Evolutionary conservation across 2,888 invertebrate genomes (phyloP).

Genomic region (Erebia ligea): DNA sequence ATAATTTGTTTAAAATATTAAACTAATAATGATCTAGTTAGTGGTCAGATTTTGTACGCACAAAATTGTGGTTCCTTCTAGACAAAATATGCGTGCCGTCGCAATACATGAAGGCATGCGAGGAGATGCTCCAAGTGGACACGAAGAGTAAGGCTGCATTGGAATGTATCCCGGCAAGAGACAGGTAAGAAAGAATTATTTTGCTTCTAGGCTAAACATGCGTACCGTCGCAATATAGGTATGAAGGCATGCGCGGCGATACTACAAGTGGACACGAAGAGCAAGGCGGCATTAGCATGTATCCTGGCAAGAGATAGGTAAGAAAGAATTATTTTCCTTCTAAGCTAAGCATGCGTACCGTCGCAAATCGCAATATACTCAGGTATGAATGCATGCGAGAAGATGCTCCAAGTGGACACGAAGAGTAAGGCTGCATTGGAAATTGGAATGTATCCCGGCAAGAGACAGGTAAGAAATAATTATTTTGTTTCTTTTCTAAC

Average conservation of each 20-base stretch:
- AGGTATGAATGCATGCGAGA: conserved; percentile 84
- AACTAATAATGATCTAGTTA: no score
- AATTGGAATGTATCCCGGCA: conserved; percentile 87
- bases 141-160: conserved; percentile 83
- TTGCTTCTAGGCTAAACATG: conserved; percentile 86
- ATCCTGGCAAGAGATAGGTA: conserved; percentile 89
- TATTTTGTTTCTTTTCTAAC: background rate
- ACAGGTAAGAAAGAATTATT: conserved; percentile 78
- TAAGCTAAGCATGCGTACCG: conserved; percentile 91
- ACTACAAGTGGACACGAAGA: conserved; percentile 84
- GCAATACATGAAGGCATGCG: conserved; percentile 84
- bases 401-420: conserved; percentile 85
- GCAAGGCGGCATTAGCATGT: conserved; percentile 84
- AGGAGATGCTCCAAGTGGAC: conserved; percentile 85
- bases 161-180: conserved; percentile 87
- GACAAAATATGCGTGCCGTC: conserved; percentile 91
- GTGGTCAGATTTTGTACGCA: background rate
- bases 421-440: conserved; percentile 82
- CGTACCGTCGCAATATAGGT: conserved; percentile 84
- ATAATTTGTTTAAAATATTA: no score
- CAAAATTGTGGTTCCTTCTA: conserved; percentile 50
- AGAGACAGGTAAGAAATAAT: conserved; percentile 85
- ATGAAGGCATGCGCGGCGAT: conserved; percentile 86
- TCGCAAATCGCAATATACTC: no score
- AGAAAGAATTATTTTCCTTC: conserved; percentile 37